Evolutionary conservation across 2,113 vertebrate species (phyloP).

Genomic region (Passer montanus): DNA sequence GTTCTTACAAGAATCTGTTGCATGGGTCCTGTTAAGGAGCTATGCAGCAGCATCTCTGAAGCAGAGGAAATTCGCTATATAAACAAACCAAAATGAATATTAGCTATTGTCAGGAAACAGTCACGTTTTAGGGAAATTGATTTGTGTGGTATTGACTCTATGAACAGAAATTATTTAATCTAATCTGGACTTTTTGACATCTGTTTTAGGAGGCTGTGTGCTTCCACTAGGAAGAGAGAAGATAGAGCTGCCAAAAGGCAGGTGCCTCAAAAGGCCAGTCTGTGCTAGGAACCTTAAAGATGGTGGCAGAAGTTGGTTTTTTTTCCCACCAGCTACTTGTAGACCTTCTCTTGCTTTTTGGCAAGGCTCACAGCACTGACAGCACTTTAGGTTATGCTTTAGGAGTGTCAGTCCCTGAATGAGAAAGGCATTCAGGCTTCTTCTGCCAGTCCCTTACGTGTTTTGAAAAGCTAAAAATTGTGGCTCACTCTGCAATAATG

Average conservation of each 20-base stretch:
- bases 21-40: background rate
- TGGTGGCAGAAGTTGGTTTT: background rate
- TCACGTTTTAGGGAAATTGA: background rate
- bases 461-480: background rate
- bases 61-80: background rate
- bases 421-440: background rate
- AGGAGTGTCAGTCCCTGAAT: background rate
- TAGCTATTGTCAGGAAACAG: background rate
- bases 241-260: background rate
- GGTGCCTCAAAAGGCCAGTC: background rate
- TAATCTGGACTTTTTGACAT: background rate
- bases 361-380: background rate
- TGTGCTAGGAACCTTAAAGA: background rate
- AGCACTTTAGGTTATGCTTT: background rate
- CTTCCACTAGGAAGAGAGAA: background rate
- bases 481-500: background rate
- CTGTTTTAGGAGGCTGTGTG: background rate
- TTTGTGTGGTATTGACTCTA: background rate
- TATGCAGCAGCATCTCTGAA: background rate
- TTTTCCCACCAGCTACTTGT: background rate
- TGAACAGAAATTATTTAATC: background rate
- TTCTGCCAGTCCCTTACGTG: background rate
- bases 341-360: background rate
- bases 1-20: background rate
- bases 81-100: background rate